Base-by-base conservation (phyloP, 2,113 vertebrate genomes). In the Pampusana beccarii region DNA sequence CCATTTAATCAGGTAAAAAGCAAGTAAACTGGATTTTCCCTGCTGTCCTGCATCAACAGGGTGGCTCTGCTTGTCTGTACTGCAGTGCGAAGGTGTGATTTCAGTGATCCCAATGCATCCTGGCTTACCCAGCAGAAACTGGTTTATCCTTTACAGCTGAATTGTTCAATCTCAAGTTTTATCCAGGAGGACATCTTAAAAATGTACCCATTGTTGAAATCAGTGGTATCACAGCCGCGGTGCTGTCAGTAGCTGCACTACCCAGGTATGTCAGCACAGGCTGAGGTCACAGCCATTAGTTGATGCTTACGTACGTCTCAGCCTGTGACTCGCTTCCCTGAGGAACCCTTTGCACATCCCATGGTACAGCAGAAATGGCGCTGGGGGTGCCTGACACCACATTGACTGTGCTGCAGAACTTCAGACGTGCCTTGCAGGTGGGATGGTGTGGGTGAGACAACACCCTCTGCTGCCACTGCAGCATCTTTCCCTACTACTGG, bases 271-370 rank as follows among this genome's bases (percentile, higher is more conserved):
- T 57, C 64, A 65, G 67, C 87, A 13, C 6, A 60, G n/a, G 31
- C 64, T 58, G 69, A 70, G 69, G 48, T 69, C 56, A 20, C 31
- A 24, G 48, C 48, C 48, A 50, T 50, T 50, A 42, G 36, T 51
- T 40, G 33, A 28, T 56, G 36, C 36, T 92, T 34, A 14, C 0
- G 0, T 56, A 36, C 0, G 0, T 60, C 70, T 71, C 31, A 16
- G 33, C 12, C 66, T 3, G 4, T 48, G 73, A 60, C 53, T 42
- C 2, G 25, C 29, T 67, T 71, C 71, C 1, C 0, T 31, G 6
- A 24, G 62, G 66, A 71, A 61, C 44, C 12, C 38, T 24, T 75
- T 36, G 12, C 15, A 16, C 2, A 0, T 51, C 66, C 29, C 15
- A 0, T 2, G 7, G 50, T 24, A 40, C 2, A 1, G 50, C 61